Base-by-base conservation (phyloP, 1,140 invertebrate species). In the Chironomus striatipennis region DNA sequence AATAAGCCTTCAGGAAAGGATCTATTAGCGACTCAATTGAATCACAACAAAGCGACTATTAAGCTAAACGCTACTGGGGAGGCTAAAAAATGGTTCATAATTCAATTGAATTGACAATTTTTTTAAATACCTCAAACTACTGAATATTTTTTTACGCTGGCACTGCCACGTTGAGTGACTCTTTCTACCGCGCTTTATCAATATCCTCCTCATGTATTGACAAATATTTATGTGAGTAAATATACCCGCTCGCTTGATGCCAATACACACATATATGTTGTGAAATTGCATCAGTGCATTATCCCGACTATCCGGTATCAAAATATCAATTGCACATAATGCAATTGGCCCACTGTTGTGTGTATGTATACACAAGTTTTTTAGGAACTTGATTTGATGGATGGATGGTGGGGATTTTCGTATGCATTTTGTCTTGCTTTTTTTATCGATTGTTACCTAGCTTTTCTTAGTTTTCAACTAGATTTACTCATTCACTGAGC, bases 241-340 rank as follows among this genome's bases (percentile, higher is more conserved):
- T 57, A 57, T 57, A n/a, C 47, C 47, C 12, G n/a, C 24, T 1
- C 24, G 24, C 24, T 57, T n/a, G n/a, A 12, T 57, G 12, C n/a
- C 47, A 57, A 12, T 57, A n/a, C 12, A 57, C n/a, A n/a, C 47
- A 57, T 57, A 15, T 15, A 57, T 57, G n/a, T 57, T 57, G 47
- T 57, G 47, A 57, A n/a, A 57, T 57, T 57, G 47, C 12, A 57
- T n/a, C n/a, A 34, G 47, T 57, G 47, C 47, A 57, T 57, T 57
- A 57, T 57, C 47, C 47, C 47, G 47, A 57, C 47, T n/a, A 57
- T 57, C 47, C 47, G 47, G 47, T 57, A 57, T 57, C 47, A 57
- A 57, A 57, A 57, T 57, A 57, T 57, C 47, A 57, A 57, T 57
- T 57, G 47, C 47, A 57, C 12, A 57, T 57, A 57, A 57, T 57